Conservation (phyloP, 2,888 invertebrate species). For the Masnerella sp. region DNA sequence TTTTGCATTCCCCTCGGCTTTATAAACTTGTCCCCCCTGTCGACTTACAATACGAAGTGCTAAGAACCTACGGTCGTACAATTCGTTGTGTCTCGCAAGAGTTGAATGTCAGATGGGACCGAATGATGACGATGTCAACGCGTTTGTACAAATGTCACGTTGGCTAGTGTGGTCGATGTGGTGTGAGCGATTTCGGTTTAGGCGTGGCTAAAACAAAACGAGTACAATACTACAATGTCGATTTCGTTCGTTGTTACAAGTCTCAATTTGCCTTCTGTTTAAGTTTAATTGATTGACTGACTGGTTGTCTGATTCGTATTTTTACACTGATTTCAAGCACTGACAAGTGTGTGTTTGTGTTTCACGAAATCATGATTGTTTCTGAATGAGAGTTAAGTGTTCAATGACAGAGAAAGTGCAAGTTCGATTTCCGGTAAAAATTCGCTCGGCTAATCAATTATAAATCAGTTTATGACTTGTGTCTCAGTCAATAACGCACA, state of each 20-base stretch:
- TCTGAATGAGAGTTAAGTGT: slow-evolving; percentile 23
- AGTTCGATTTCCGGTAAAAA: slow-evolving; percentile 11
- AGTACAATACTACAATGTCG: slow-evolving; percentile 40
- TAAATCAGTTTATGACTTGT: too few relatives aligned
- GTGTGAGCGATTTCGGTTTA: slow-evolving; percentile 39
- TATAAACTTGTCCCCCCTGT: slow-evolving; percentile 10
- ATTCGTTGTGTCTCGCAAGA: slow-evolving; percentile 49
- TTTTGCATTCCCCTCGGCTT: too few relatives aligned
- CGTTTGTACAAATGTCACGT: slow-evolving; percentile 39
- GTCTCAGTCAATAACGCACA: slow-evolving; percentile 57
- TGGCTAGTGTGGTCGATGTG: slow-evolving; percentile 33
- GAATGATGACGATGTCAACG: slow-evolving; percentile 3
- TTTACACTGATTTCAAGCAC: too few relatives aligned
- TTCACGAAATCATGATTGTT: slow-evolving; percentile 38
- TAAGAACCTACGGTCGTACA: slow-evolving; percentile 34
- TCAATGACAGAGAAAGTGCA: slow-evolving; percentile 43
- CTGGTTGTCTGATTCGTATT: too few relatives aligned
- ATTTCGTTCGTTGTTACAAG: slow-evolving; percentile 39
- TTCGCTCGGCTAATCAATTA: slow-evolving; percentile 14
- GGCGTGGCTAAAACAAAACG: slow-evolving; percentile 35
- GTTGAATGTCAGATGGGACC: slow-evolving; percentile 16
- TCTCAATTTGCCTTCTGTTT: slow-evolving; percentile 4
- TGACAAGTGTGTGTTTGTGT: slow-evolving; percentile 51
- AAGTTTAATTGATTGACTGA: not conserved
- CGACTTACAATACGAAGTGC: slow-evolving; percentile 36